Conservation (phyloP, 1,140 invertebrate species). For the Pissodes strobi region DNA sequence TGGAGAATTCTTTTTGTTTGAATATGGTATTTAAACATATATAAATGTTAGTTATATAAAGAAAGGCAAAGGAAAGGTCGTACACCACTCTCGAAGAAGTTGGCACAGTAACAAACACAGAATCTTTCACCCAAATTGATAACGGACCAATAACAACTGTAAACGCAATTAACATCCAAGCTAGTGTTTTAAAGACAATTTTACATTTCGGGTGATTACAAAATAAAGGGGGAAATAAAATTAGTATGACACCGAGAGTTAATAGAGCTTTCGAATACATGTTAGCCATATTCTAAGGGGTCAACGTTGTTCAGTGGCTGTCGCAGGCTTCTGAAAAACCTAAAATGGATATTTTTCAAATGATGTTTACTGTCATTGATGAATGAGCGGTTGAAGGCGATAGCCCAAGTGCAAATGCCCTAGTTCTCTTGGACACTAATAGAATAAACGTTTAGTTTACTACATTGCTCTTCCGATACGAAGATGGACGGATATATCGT, state of each 20-base stretch:
- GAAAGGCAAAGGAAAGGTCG: constrained; percentile 10
- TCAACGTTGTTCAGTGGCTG: too few relatives aligned
- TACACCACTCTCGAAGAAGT: constrained; percentile 7
- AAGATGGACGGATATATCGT: too few relatives aligned
- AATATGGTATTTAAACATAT: constrained; percentile 9
- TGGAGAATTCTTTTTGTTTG: neutral
- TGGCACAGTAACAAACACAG: neutral
- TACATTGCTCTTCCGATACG: too few relatives aligned
- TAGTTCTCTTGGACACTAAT: too few relatives aligned
- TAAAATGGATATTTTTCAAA: too few relatives aligned
- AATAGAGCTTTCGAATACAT: neutral
- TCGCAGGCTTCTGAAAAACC: too few relatives aligned
- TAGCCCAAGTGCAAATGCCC: too few relatives aligned
- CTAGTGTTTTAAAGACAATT: neutral
- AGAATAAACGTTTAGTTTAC: too few relatives aligned
- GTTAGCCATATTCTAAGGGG: neutral
- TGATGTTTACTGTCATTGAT: too few relatives aligned
- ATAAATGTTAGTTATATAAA: constrained; percentile 14
- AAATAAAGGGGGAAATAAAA: constrained; percentile 8
- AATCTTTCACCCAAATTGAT: constrained; percentile 8
- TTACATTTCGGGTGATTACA: neutral
- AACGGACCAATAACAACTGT: constrained; percentile 1
- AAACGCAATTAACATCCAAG: constrained; percentile 1
- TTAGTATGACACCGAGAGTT: neutral
- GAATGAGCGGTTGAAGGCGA: too few relatives aligned